A percentile compares a stretch with the other conserved stretches of the same genome.
phyloP scores from a whole-genome alignment of 1,140 invertebrate species.

The Tenebrio molitor region DNA sequence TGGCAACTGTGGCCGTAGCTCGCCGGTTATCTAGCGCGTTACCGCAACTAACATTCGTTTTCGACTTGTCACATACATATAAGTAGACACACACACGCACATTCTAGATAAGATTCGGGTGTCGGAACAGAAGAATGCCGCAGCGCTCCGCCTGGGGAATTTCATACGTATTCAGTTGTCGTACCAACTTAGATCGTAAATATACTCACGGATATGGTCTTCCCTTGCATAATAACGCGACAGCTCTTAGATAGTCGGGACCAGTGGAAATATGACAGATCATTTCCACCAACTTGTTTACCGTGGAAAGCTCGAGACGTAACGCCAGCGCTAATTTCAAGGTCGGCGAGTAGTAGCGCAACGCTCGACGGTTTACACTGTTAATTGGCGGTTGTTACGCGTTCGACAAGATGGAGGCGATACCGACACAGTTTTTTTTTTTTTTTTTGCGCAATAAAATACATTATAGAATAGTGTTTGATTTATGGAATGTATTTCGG shows the following conservation, averaged over 20 bases:
- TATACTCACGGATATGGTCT: conserved; percentile 51
- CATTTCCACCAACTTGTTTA: conserved; percentile 21
- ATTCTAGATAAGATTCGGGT: conserved; percentile 60
- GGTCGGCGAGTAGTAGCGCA: no score
- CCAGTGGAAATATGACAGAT: conserved; percentile 31
- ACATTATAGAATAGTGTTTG: no score
- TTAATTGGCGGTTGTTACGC: no score
- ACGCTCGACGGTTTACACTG: no score
- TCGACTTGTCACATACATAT: conserved; percentile 61
- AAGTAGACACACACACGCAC: conserved; percentile 52
- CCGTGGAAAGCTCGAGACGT: neutral
- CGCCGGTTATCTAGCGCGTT: conserved; percentile 60
- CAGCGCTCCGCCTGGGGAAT: conserved; percentile 49
- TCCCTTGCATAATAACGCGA: conserved; percentile 36
- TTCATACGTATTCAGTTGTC: conserved; percentile 53
- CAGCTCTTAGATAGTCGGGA: conserved; percentile 31
- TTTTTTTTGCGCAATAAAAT: no score
- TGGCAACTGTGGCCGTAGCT: conserved; percentile 24
- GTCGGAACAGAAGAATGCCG: conserved; percentile 50
- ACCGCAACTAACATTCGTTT: conserved; percentile 61
- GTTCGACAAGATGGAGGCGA: no score
- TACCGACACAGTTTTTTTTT: no score
- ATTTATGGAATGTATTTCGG: no score
- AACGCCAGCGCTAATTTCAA: neutral
- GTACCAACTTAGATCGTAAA: conserved; percentile 50